Evolutionary conservation across 1,140 invertebrate species (phyloP).

Genomic region (Scaptomyza montana): DNA sequence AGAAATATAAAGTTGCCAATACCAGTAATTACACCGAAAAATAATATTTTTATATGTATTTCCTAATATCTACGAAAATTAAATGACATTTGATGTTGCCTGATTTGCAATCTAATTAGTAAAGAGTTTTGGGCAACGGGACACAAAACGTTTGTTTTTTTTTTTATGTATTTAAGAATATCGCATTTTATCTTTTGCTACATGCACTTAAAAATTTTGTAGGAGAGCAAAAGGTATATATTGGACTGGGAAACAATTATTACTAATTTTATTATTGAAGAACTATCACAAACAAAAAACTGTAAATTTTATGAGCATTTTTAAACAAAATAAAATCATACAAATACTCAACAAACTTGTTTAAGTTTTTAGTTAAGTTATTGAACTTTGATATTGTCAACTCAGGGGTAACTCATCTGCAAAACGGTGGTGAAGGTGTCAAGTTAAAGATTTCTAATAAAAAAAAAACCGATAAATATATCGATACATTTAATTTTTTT

Average conservation of each 20-base stretch:
- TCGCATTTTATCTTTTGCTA: conserved; percentile 2
- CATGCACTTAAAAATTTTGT: conserved; percentile 12
- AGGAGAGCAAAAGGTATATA: not conserved
- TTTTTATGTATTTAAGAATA: conserved; percentile 12
- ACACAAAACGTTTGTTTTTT: not conserved
- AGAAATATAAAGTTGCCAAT: conserved; percentile 76
- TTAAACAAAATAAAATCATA: conserved; percentile 68
- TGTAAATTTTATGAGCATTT: conserved; percentile 62
- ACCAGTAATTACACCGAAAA: conserved; percentile 71
- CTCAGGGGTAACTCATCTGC: not conserved
- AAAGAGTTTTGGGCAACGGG: conserved; percentile 28
- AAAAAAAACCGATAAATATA: not conserved
- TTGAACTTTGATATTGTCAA: not conserved
- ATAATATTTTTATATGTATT: conserved; percentile 65
- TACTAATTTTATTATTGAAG: conserved; percentile 32
- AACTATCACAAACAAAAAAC: conserved; percentile 52
- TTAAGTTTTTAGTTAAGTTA: not conserved
- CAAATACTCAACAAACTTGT: conserved; percentile 22
- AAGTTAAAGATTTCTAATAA: not conserved
- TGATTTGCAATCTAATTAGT: conserved; percentile 24
- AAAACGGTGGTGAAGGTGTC: not conserved
- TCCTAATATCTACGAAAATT: conserved; percentile 52
- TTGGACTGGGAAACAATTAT: conserved; percentile 27
- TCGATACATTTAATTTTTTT: not conserved
- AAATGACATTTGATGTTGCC: conserved; percentile 22